Evolutionary conservation across 35 echinoderm and acorn worm species (phyloP), one percentile per base, ranked within the genome.

Genomic region (Lytechinus pictus): DNA sequence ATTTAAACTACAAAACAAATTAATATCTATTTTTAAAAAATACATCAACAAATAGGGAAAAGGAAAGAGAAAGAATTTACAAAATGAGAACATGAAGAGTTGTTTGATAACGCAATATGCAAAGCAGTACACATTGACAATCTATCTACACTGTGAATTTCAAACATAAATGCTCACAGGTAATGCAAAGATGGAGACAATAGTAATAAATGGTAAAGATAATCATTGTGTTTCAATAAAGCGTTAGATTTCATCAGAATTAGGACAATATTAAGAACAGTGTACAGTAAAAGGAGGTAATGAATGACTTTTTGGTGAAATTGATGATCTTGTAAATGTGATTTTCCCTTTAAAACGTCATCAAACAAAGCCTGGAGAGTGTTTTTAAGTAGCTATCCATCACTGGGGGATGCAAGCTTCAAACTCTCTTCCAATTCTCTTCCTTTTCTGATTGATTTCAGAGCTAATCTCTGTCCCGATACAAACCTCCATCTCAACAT

Each of bases 311-410:
- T 79, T 79, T 0, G 66, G 14, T 0, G 21, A 4, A 24, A 58
- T 9, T 13, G 56, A 44, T 44, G 33, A n/a, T n/a, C n/a, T 44
- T 44, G 33, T 3, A 79, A 7, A 7, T 16, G 66, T 79, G 66
- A 79, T 79, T 79, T 16, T 79, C 66, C 66, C 66, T 79, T 79
- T 79, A 24, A 79, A 79, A 24, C 66, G 2, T n/a, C 66, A 79
- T 79, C 66, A 79, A 79, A 79, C 66, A 79, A 79, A 79, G 66
- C 66, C 66, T n/a, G n/a, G 66, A 79, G 66, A 79, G 66, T 79
- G 16, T 79, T 79, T 79, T 79, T 79, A 79, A 79, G 66, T 79
- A 24, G n/a, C 66, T 24, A 79, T 79, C 66, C 66, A 79, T 79
- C 66, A 79, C 66, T 79, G 16, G 19, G 33, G 66, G 66, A 79